Percentiles rank a stretch among this genome's conserved stretches.
These are phyloP conservation scores for Otus sunia DNA, from an alignment of 2,113 vertebrate genomes.

Conservation along the genomic window DNA sequence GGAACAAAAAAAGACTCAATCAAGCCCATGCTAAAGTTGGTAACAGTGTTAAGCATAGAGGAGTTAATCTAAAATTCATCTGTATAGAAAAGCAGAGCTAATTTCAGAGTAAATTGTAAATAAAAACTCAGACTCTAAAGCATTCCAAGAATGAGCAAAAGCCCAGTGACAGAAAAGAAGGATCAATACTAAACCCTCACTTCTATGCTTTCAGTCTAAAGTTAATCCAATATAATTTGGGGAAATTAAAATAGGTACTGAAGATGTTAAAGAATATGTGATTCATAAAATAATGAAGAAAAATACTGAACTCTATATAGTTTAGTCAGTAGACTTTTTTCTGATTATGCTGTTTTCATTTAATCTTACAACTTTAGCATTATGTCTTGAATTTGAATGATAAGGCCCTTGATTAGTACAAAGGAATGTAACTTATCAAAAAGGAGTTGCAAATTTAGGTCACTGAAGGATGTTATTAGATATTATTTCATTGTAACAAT, in stretches of 20 bases:
- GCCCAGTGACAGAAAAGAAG: neutral
- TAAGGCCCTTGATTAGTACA: neutral
- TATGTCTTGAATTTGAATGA: neutral
- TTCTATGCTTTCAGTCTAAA: neutral
- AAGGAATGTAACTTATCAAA: neutral
- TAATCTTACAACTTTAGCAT: neutral
- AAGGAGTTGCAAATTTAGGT: neutral
- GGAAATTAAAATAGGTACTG: neutral
- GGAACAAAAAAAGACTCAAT: neutral
- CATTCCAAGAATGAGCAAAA: neutral
- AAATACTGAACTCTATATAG: neutral
- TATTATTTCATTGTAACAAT: neutral
- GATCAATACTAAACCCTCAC: neutral
- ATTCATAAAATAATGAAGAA: neutral
- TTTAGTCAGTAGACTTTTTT: neutral
- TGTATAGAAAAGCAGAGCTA: neutral
- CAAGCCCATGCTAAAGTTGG: neutral
- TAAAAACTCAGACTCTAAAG: neutral
- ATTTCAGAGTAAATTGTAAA: neutral
- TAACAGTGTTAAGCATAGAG: neutral
- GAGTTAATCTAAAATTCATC: neutral
- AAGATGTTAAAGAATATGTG: neutral
- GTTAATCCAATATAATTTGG: neutral
- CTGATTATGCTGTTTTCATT: neutral
- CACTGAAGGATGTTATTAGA: neutral